Evolutionary conservation across 2,113 vertebrate genomes (phyloP).

Genomic region (Cryptomyrus ogoouensis): DNA sequence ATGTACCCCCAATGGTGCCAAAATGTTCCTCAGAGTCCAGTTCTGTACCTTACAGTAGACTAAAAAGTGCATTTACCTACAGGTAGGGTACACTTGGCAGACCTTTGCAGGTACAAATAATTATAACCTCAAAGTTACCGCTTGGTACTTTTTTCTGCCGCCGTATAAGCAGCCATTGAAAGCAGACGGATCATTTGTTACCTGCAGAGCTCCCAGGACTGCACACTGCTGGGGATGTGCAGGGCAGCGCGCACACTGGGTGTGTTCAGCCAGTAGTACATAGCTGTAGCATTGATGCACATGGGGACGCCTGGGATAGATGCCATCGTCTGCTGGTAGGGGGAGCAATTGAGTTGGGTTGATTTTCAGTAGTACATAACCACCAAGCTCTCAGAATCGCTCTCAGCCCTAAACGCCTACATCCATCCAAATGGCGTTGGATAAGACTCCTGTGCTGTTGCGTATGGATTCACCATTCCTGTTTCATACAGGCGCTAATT

Average conservation of each 20-base stretch:
- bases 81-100: not conserved
- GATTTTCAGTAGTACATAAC: not conserved
- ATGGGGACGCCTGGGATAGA: conserved; percentile 26
- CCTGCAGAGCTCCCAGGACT: conserved; percentile 37
- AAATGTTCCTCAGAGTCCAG: not conserved
- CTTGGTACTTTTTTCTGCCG: not conserved
- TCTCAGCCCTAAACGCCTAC: not conserved
- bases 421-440: not conserved
- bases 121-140: not conserved
- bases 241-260: conserved; percentile 19
- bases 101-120: not conserved
- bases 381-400: not conserved
- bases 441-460: not conserved
- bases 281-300: conserved; percentile 31
- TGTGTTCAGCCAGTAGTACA: conserved; percentile 35
- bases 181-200: not conserved
- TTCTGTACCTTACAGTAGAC: not conserved
- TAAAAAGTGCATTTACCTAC: not conserved
- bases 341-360: not conserved
- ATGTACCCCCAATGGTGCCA: not conserved
- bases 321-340: conserved; percentile 11
- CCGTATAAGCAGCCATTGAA: not conserved
- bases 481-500: not conserved
- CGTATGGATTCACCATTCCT: not conserved
- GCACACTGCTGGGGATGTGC: conserved; percentile 31